Conservation (phyloP, 92 coral and sea anemone genomes). For the Heliopora coerulea region DNA sequence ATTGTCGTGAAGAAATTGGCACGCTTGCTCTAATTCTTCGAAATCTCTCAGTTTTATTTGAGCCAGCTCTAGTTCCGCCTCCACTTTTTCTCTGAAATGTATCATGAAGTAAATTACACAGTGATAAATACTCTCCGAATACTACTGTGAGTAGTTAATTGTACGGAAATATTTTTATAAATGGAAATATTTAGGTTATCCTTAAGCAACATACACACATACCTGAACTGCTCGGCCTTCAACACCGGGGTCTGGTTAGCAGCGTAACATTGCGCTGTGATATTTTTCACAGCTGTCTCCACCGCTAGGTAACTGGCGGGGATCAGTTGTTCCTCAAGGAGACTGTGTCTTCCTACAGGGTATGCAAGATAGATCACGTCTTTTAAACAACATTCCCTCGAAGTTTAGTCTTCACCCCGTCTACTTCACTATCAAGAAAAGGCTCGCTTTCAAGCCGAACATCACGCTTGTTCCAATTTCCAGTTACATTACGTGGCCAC, state of each 20-base stretch:
- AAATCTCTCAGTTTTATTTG: conserved; percentile 69
- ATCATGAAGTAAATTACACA: not conserved
- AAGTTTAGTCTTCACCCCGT: no score
- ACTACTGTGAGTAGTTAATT: no score
- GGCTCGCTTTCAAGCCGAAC: no score
- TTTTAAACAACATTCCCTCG: no score
- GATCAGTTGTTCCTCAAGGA: conserved; percentile 75
- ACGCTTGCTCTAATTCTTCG: conserved; percentile 92
- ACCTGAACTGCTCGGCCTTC: conserved; percentile 93
- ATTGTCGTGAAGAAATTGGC: conserved; percentile 47
- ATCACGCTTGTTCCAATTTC: no score
- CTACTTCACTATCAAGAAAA: no score
- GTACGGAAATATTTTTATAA: no score
- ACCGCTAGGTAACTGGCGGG: conserved; percentile 97
- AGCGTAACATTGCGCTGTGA: conserved; percentile 70
- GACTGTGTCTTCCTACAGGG: conserved; percentile 74
- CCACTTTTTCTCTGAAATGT: conserved; percentile 59
- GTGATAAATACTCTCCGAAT: no score
- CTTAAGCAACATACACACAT: conserved; percentile 1
- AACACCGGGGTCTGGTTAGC: conserved; percentile 97
- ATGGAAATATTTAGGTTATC: no score
- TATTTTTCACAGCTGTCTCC: conserved; percentile 74
- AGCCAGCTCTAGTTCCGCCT: conserved; percentile 68
- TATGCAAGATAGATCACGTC: no score
- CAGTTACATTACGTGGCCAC: no score